phyloP scores from a whole-genome alignment of 2,888 invertebrate genomes.

The Melanostoma scalare region DNA sequence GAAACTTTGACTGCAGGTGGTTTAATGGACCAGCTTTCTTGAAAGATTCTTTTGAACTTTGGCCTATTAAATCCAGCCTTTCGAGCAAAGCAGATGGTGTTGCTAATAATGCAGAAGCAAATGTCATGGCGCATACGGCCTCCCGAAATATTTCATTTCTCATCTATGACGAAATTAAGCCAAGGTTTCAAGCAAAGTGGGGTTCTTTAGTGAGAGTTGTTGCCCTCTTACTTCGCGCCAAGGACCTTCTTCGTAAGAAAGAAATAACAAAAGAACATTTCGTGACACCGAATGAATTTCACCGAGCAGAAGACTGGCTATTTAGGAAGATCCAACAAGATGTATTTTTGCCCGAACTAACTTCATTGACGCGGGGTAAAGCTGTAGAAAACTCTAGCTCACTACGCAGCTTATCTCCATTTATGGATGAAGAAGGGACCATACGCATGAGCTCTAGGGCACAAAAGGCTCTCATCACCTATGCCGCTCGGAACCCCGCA shows the following conservation, averaged over 20 bases:
- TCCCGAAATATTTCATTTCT: too few species aligned
- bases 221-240: neutral
- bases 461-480: conserved; percentile 3
- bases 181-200: conserved; percentile 10
- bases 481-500: conserved; percentile 6
- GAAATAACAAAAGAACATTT: neutral
- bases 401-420: neutral
- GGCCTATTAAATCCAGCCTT: too few species aligned
- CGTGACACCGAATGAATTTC: neutral
- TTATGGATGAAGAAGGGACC: conserved; percentile 11
- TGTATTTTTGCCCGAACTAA: neutral
- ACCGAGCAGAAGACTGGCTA: neutral
- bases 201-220: conserved; percentile 4
- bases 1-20: too few species aligned
- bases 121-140: too few species aligned
- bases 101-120: too few species aligned
- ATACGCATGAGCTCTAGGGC: neutral
- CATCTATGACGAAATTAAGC: neutral
- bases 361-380: too few species aligned
- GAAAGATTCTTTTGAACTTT: too few species aligned
- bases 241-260: neutral
- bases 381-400: too few species aligned
- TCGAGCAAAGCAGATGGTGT: too few species aligned
- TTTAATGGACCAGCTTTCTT: too few species aligned
- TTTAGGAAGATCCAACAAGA: neutral